Percentiles rank a stretch among this genome's conserved stretches.
Evolutionary conservation across 2,797 vertebrate genomes (phyloP).

Genomic region (Sebastes nivosus): DNA sequence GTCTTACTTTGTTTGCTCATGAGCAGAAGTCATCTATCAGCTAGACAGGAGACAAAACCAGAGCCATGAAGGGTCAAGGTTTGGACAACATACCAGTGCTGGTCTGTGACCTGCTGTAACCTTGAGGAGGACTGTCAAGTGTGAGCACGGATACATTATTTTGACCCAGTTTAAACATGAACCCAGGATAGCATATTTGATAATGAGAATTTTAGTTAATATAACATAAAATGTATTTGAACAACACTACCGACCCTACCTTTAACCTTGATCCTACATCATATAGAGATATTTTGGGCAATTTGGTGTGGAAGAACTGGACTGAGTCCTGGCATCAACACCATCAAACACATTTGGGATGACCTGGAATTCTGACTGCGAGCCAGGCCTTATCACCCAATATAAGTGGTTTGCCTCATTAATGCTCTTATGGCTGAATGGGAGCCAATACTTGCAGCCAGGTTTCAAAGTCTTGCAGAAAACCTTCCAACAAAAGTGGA

Average conservation of each 20-base stretch:
- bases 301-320: background rate
- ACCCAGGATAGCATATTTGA: background rate
- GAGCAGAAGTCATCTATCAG: constrained; percentile 36
- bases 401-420: background rate
- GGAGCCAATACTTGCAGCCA: background rate
- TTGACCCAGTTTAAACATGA: background rate
- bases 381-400: background rate
- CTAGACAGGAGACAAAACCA: background rate
- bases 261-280: too few species aligned
- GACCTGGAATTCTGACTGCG: background rate
- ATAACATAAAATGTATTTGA: too few species aligned
- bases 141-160: background rate
- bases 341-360: background rate
- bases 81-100: background rate
- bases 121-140: background rate
- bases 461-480: background rate
- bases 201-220: too few species aligned
- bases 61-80: constrained; percentile 37
- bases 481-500: background rate
- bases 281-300: too few species aligned
- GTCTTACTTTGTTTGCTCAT: background rate
- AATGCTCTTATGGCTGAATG: background rate
- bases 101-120: background rate
- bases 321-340: background rate
- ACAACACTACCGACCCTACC: too few species aligned